Evolutionary conservation across 2,888 invertebrate species (phyloP), one percentile per base, ranked within the genome.

Genomic region (Crematogaster levior): DNA sequence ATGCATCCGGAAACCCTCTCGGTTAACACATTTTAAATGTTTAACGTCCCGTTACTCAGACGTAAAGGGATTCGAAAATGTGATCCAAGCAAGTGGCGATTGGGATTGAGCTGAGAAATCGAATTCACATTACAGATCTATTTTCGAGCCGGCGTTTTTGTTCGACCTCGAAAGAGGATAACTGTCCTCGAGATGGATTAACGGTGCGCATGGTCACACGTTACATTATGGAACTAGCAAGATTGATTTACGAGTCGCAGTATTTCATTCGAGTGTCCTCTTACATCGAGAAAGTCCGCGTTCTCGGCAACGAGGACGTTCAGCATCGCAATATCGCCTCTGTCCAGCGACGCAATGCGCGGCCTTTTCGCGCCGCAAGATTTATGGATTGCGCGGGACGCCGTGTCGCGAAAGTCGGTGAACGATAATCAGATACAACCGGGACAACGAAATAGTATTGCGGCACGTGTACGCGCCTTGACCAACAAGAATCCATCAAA

Each of bases 181-280:
- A 68, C 56, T 66, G 77, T 68, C 77, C 77, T 58, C 77, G 65
- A 30, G 27, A 27, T 40, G 24, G 24, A 43, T 77, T 56, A 68
- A 66, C 68, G 66, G 21, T 46, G 37, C 56, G 30, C 43, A 30
- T 15, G 56, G 43, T 21, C 51, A 15, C 65, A 34, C 7, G 66
- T 77, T 56, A 58, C 72, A 82, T 86, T 82, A 84, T 58, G 75
- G 75, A 60, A 65, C 58, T 27, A 56, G 66, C 80, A 56, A 61
- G 85, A 86, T 87, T 86, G 87, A 87, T 86, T 87, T 85, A 85
- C 83, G 85, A 60, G 84, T 51, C 61, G 82, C 85, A 21, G 77
- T 86, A 85, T 85, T 85, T 87, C 80, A 51, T 40, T 51, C n/a
- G 61, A 56, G 56, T 18, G 43, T 68, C 37, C 18, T 27, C 43